phyloP scores from a whole-genome alignment of 2,797 vertebrate species.

The Megalops cyprinoides region DNA sequence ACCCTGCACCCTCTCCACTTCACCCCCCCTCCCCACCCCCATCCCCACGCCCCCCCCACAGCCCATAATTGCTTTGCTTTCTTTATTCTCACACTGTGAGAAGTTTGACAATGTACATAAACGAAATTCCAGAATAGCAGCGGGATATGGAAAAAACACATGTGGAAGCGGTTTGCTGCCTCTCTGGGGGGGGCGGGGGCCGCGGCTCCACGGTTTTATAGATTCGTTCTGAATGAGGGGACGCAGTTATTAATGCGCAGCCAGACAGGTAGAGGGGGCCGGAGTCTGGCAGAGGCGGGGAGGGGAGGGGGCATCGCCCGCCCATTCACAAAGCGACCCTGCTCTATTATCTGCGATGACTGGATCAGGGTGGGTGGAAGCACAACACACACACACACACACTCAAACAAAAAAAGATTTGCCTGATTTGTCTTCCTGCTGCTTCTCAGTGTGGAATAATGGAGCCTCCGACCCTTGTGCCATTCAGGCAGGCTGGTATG shows the following conservation, averaged over 20 bases:
- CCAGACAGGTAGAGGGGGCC: constrained; percentile 21
- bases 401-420: background rate
- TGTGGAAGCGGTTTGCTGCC: constrained; percentile 72
- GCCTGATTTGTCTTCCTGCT: background rate
- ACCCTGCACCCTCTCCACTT: constrained; percentile 1
- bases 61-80: constrained; percentile 68
- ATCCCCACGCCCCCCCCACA: constrained; percentile 30
- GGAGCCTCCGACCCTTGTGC: background rate
- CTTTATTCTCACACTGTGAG: constrained; percentile 74
- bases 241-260: constrained; percentile 44
- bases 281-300: background rate
- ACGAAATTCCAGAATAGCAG: constrained; percentile 73
- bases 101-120: constrained; percentile 75
- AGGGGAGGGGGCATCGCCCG: background rate
- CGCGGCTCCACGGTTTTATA: constrained; percentile 55
- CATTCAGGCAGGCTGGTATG: background rate
- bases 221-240: constrained; percentile 56
- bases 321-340: constrained; percentile 10
- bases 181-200: constrained; percentile 39
- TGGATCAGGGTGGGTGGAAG: background rate
- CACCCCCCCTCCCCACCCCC: constrained; percentile 31
- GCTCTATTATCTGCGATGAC: background rate
- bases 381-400: background rate
- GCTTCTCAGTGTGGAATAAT: background rate
- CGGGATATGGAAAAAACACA: constrained; percentile 72